These are phyloP conservation scores for Neoascia interrupta DNA, from an alignment of 2,888 invertebrate genomes.

Conservation along the genomic window DNA sequence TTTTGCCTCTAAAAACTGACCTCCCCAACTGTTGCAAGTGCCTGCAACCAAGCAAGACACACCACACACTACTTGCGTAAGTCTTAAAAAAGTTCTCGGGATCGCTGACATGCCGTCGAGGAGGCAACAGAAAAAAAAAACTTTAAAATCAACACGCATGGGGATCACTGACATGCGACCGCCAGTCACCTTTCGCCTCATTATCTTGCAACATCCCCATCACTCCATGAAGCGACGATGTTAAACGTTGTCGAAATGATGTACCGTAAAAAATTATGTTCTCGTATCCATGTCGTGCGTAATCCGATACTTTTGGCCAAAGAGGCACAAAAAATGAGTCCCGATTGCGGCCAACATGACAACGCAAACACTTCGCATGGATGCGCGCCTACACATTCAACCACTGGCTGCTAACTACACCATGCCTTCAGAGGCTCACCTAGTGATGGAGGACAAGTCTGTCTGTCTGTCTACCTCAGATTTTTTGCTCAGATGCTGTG, in stretches of 20 bases:
- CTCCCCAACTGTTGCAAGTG: conserved; percentile 6
- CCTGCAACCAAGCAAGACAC: background rate
- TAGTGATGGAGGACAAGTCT: background rate
- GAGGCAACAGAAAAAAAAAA: background rate
- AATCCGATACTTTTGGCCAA: conserved; percentile 28
- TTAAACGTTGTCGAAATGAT: too few relatives aligned
- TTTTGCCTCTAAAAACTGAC: conserved; percentile 22
- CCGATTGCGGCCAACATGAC: conserved; percentile 14
- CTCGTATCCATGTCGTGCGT: conserved; percentile 34
- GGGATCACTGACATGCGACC: conserved; percentile 32
- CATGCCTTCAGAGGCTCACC: background rate
- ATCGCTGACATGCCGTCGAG: conserved; percentile 11
- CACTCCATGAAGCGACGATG: background rate
- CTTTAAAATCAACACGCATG: conserved; percentile 2
- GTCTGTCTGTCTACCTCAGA: conserved; percentile 1
- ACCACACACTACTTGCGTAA: conserved; percentile 1
- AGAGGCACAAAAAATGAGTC: background rate
- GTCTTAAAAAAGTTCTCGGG: background rate
- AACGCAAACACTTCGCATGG: conserved; percentile 29
- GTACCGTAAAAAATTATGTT: background rate
- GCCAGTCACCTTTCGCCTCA: conserved; percentile 17
- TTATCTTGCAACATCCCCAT: conserved; percentile 9
- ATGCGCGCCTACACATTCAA: background rate
- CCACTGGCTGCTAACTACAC: conserved; percentile 2
- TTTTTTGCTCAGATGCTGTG: conserved; percentile 2